These are phyloP conservation scores for Cynopterus brachyotis DNA, from an alignment of 2,113 vertebrate genomes.

Conservation along the genomic window DNA sequence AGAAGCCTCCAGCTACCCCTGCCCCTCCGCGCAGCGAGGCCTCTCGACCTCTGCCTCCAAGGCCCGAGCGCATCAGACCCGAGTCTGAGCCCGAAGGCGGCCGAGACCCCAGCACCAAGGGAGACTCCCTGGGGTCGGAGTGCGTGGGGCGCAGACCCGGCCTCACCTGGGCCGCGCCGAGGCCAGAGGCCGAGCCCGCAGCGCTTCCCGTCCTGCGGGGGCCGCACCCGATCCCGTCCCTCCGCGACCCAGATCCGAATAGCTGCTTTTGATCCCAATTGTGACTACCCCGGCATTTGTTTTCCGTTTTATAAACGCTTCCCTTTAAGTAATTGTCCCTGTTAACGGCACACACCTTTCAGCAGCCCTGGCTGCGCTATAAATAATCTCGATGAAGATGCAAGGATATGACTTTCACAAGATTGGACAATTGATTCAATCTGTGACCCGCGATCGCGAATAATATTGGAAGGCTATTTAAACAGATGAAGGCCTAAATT, in stretches of 20 bases:
- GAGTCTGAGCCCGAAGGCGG: background rate
- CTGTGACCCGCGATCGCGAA: constrained; percentile 96
- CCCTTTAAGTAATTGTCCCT: constrained; percentile 87
- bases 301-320: constrained; percentile 86
- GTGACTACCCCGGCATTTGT: constrained; percentile 83
- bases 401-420: constrained; percentile 96
- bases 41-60: background rate
- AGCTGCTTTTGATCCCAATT: constrained; percentile 79
- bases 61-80: accelerated
- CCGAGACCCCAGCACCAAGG: background rate
- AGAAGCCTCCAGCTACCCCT: background rate
- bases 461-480: constrained; percentile 99
- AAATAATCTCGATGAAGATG: constrained; percentile 98
- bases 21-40: background rate
- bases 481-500: constrained; percentile 99
- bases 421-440: constrained; percentile 99
- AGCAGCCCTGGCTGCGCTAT: constrained; percentile 84
- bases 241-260: constrained; percentile 50
- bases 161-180: constrained; percentile 19
- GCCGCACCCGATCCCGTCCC: background rate
- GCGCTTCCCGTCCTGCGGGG: background rate
- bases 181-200: background rate
- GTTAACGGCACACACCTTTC: constrained; percentile 84
- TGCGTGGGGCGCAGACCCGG: background rate
- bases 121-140: too few relatives aligned